Evolutionary conservation across 1,140 invertebrate species (phyloP), one percentile per base, ranked within the genome.

Genomic region (Macrocentrus cingulum): DNA sequence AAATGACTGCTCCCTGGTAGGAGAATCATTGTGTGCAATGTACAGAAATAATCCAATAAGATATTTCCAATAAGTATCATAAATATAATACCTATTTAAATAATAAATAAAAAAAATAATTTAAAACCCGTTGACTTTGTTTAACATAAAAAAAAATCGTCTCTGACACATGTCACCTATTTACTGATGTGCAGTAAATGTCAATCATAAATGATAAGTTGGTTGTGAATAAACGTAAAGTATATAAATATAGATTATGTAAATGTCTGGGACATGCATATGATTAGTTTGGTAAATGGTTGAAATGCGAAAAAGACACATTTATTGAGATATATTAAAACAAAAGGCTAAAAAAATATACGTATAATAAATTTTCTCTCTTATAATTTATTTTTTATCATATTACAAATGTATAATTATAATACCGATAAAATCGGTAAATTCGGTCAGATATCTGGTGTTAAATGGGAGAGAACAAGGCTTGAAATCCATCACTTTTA

Each of bases 151-250:
- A 34, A 34, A 58, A 61, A n/a, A n/a, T n/a, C n/a, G n/a, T n/a
- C n/a, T n/a, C n/a, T n/a, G n/a, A n/a, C n/a, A n/a, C n/a, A n/a
- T n/a, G n/a, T n/a, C n/a, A n/a, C n/a, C n/a, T n/a, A n/a, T n/a
- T n/a, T n/a, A n/a, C n/a, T n/a, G n/a, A n/a, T n/a, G n/a, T n/a
- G n/a, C n/a, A n/a, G n/a, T 62, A 61, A 34, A 67, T 58, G 56
- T 53, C 56, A 56, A 65, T 65, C 66, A 70, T 59, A 71, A 69
- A 70, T 71, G 66, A 71, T 71, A 66, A 69, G 65, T 62, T 71
- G 69, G 69, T 71, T 71, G 69, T 71, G 69, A 71, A 49, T 71
- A 70, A 68, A 67, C 66, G 62, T 68, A 39, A 39, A 39, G 2
- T 39, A 39, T 39, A 8, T 11, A 39, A n/a, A 8, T 3, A 15